These are phyloP conservation scores for Schmidtea mediterranea DNA, from an alignment of 1,140 invertebrate genomes.

Conservation along the genomic window DNA sequence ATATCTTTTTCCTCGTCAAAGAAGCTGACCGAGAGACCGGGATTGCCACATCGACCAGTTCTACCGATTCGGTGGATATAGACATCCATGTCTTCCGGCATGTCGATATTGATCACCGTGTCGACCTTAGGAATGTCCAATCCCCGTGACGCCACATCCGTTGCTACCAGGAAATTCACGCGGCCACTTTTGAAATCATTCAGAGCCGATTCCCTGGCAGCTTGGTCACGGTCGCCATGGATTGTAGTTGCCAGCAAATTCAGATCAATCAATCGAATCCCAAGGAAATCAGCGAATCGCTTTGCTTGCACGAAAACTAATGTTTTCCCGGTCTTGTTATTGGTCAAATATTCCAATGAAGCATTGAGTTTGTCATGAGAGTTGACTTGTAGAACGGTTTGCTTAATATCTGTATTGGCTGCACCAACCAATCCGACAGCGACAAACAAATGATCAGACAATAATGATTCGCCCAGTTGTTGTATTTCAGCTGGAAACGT, in stretches of 20 bases:
- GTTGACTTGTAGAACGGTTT: conserved; percentile 44
- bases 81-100: conserved; percentile 53
- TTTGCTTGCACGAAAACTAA: conserved; percentile 71
- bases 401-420: conserved; percentile 60
- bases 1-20: conserved; percentile 28
- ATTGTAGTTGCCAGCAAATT: conserved; percentile 8
- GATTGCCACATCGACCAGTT: conserved; percentile 69
- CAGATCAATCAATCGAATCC: conserved; percentile 8
- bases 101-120: conserved; percentile 68
- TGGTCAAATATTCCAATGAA: background rate
- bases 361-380: conserved; percentile 37
- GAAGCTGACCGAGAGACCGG: conserved; percentile 60
- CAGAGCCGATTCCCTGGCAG: conserved; percentile 59
- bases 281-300: conserved; percentile 55
- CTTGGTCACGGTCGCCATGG: conserved; percentile 45
- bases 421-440: conserved; percentile 59
- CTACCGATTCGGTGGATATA: conserved; percentile 81
- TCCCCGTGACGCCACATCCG: conserved; percentile 66
- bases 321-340: conserved; percentile 31
- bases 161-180: conserved; percentile 52
- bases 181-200: conserved; percentile 38
- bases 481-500: conserved; percentile 63
- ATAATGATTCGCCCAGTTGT: conserved; percentile 40
- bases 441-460: conserved; percentile 49
- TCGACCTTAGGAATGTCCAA: conserved; percentile 48